Evolutionary conservation across 1,140 invertebrate species (phyloP), one percentile per base, ranked within the genome.

Genomic region (Danaus melanippus): DNA sequence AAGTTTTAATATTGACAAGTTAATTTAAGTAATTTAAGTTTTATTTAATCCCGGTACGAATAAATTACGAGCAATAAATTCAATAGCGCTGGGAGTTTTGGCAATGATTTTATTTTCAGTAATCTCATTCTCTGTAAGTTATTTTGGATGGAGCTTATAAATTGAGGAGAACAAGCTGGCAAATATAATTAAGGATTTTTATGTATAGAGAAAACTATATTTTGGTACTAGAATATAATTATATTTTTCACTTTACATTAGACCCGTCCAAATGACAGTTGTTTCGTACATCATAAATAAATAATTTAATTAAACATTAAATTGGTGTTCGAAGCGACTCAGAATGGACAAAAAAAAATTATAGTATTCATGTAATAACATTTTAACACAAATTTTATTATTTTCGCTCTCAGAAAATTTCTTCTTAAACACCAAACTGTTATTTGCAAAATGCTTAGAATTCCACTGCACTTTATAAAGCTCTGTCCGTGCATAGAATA

Each of bases 291-390:
- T 82, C 72, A 49, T 62, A 50, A 65, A 83, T 80, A 50, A 49
- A 83, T 71, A 80, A 80, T 79, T 80, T 80, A 81, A 79, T 79
- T 47, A 55, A 39, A 9, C 64, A 70, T 76, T 79, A 75, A 80
- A 81, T 79, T 79, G 59, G 74, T 79, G 76, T 67, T 61, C 45
- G 53, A 67, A 76, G 21, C 48, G 48, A 55, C 41, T 51, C 12
- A 9, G n/a, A 48, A 60, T 21, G 21, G 41, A 17, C n/a, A 15
- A 21, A 40, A 15, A 21, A 40, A 8, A 1, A 15, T 15, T 15
- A 15, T 15, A 15, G 15, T 15, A 3, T 15, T 15, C 15, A 15
- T 1, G 15, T 3, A 15, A 15, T 15, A 15, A 15, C 15, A 15
- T 15, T 15, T 15, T 15, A 15, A 15, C 15, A 15, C 3, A 15